A percentile compares a stretch with the other conserved stretches of the same genome.
phyloP scores from a whole-genome alignment of 2,888 invertebrate genomes.

The Tiliacea citrago region DNA sequence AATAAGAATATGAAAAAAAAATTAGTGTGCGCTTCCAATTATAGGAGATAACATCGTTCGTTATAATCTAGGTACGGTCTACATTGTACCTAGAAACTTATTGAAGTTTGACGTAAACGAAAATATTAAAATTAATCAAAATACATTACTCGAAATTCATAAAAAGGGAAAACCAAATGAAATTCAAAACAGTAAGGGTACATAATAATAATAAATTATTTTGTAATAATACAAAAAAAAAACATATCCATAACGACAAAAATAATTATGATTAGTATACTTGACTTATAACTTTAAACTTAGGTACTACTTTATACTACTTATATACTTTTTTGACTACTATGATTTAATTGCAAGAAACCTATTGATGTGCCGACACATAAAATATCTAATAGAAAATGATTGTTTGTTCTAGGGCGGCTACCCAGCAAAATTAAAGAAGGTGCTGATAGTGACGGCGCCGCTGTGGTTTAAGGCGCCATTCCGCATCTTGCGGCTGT shows the following conservation, averaged over 20 bases:
- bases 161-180: background rate
- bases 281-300: no score
- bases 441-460: slow-evolving; percentile 99
- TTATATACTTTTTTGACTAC: no score
- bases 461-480: slow-evolving; percentile 99
- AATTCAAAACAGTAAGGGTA: background rate
- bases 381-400: slow-evolving; percentile 8
- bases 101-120: no score
- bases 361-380: background rate
- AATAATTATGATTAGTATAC: background rate
- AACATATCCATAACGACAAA: background rate
- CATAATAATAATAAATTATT: no score
- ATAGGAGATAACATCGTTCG: background rate
- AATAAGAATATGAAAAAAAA: background rate
- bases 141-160: background rate
- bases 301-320: no score
- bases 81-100: no score
- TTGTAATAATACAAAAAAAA: background rate
- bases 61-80: background rate
- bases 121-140: no score
- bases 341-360: background rate
- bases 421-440: slow-evolving; percentile 99
- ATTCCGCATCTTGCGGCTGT: slow-evolving; percentile 98
- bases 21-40: background rate
- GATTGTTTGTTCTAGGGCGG: slow-evolving; percentile 93